Evolutionary conservation across 2,113 vertebrate genomes (phyloP).

Genomic region (Paedocypris sp.): DNA sequence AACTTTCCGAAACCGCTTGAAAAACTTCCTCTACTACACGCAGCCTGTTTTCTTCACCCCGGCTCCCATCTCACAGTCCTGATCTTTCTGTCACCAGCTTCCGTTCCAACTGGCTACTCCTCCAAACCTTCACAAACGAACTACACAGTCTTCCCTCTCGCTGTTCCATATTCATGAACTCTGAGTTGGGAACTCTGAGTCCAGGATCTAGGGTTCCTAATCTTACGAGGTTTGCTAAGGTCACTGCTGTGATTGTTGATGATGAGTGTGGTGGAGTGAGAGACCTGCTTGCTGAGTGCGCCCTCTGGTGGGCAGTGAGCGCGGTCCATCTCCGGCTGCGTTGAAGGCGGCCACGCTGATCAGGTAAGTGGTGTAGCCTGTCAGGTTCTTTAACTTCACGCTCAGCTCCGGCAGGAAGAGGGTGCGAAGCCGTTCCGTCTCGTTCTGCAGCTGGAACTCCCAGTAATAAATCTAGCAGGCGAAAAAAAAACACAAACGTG

Average conservation of each 20-base stretch:
- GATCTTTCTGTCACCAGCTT: slow-evolving; percentile 32
- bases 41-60: slow-evolving; percentile 30
- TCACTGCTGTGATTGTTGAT: neutral
- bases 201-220: no score
- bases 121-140: slow-evolving; percentile 21
- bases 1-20: slow-evolving; percentile 43
- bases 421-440: slow-evolving; percentile 72
- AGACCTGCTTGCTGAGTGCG: slow-evolving; percentile 94
- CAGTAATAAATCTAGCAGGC: slow-evolving; percentile 89
- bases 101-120: slow-evolving; percentile 24
- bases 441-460: slow-evolving; percentile 79
- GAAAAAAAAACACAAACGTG: slow-evolving; percentile 8
- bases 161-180: no score
- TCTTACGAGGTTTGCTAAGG: neutral
- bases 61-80: slow-evolving; percentile 25
- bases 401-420: slow-evolving; percentile 82
- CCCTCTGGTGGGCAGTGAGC: slow-evolving; percentile 68
- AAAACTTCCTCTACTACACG: slow-evolving; percentile 46
- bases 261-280: slow-evolving; percentile 13
- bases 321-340: slow-evolving; percentile 83
- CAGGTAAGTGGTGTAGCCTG: slow-evolving; percentile 87
- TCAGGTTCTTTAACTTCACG: slow-evolving; percentile 90
- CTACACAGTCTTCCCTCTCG: neutral
- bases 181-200: no score
- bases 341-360: slow-evolving; percentile 89